Base-by-base conservation (phyloP, 2,113 vertebrate genomes). In the Grus americana region DNA sequence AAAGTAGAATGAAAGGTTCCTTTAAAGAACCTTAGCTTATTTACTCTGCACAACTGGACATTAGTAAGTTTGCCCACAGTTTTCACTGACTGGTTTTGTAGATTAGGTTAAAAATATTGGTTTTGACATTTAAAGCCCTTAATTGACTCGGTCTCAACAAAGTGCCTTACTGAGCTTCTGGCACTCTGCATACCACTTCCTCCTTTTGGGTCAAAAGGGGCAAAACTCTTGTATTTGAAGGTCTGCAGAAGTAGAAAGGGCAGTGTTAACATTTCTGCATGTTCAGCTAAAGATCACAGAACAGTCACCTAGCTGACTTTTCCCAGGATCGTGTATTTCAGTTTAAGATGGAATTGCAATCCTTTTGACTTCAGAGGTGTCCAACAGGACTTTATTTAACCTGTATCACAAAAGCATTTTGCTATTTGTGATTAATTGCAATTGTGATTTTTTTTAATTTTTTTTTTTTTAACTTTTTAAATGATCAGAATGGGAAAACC, bases 111-210 rank as follows among this genome's bases (percentile, higher is more conserved):
- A 95, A 95, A 97, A 89, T 95, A 97, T 88, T 92, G 74, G 0
- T 30, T 94, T 80, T 97, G 94, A 94, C 93, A 95, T 95, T 88
- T 95, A 96, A 90, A 93, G 87, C 74, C 81, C 59, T 62, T 95
- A 96, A 95, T 95, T 94, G 84, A 94, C 74, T 57, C 26, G n/a
- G 44, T 90, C 67, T 90, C 55, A 59, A 78, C 4, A 5, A 93
- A 93, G 81, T 83, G 21, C 63, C 67, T 91, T 67, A 62, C 38
- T 34, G 87, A 94, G 87, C 59, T 95, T 86, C 93, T 95, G 84
- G 81, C 84, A 67, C 34, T 90, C 71, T 52, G 47, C 89, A 78
- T 42, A 91, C 74, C 38, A 71, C 94, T 97, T 94, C 93, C 81
- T 93, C 44, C 47, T 94, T 75, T 59, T 89, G 70, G 94, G 96